phyloP scores from a whole-genome alignment of 2,797 vertebrate genomes.

The Cichlasoma orientale region DNA sequence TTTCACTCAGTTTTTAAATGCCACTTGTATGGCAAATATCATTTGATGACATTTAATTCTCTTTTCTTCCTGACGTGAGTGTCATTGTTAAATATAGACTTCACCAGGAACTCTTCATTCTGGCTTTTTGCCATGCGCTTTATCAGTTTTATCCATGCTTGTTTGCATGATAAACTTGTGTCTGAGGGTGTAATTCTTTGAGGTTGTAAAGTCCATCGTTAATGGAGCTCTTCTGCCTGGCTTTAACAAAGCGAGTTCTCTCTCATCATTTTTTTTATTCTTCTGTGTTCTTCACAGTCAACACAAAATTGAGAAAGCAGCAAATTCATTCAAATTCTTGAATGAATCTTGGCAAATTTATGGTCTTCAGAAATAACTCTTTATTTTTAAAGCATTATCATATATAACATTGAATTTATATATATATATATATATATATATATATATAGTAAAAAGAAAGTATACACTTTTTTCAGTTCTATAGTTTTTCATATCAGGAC shows the following conservation, averaged over 20 bases:
- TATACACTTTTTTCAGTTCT: too few relatives aligned
- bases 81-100: constrained; percentile 40
- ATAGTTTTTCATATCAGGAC: too few relatives aligned
- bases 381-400: background rate
- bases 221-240: background rate
- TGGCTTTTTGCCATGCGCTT: background rate
- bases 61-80: constrained; percentile 39
- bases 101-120: background rate
- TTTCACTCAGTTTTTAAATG: constrained; percentile 19
- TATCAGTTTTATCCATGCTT: constrained; percentile 19
- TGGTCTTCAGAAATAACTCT: background rate
- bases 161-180: constrained; percentile 24
- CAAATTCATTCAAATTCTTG: background rate
- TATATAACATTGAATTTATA: background rate
- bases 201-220: background rate
- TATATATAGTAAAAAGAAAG: too few relatives aligned
- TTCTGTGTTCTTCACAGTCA: background rate
- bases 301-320: background rate
- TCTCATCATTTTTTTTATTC: background rate
- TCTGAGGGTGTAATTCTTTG: constrained; percentile 10
- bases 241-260: constrained; percentile 7
- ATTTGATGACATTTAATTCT: constrained; percentile 35
- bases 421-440: too few relatives aligned
- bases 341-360: background rate
- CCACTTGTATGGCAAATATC: constrained; percentile 41